Percentiles rank a stretch among this genome's conserved stretches.
Conservation (phyloP, 2,113 vertebrate genomes). For the Strix aluco region DNA sequence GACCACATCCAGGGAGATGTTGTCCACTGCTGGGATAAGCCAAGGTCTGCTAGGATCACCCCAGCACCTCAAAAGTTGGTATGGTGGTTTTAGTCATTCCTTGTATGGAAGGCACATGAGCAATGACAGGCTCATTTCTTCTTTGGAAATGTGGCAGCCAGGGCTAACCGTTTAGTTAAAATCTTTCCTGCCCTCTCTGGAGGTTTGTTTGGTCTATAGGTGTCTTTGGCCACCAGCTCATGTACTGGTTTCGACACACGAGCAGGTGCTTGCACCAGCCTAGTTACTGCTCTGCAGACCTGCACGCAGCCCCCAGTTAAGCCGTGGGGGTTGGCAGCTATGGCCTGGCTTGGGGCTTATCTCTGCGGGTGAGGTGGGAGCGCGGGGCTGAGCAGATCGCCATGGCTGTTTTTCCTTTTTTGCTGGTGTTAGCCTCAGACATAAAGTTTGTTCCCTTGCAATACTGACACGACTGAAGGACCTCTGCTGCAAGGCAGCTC, state of each 20-base stretch:
- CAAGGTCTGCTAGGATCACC: background rate
- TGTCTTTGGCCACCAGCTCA: background rate
- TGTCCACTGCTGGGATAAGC: background rate
- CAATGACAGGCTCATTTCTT: background rate
- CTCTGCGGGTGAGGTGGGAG: background rate
- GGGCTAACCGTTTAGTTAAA: background rate
- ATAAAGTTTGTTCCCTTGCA: background rate
- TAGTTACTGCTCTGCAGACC: background rate
- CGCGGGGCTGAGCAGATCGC: background rate
- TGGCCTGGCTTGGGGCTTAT: rapidly evolving
- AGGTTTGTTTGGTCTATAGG: background rate
- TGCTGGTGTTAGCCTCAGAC: background rate
- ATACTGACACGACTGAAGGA: background rate
- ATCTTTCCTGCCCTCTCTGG: background rate
- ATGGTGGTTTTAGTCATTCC: background rate
- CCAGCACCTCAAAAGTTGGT: background rate
- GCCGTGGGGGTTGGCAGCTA: rapidly evolving
- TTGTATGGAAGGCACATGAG: background rate
- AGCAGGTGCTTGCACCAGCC: background rate
- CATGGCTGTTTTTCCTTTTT: rapidly evolving
- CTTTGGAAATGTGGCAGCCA: background rate
- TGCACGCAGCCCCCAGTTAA: rapidly evolving
- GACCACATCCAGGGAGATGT: background rate
- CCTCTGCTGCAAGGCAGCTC: slow-evolving; percentile 2
- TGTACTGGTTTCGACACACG: rapidly evolving